A percentile compares a stretch with the other conserved stretches of the same genome.
Evolutionary conservation across 2,797 vertebrate species (phyloP).

Genomic region (Heterohyrax brucei): DNA sequence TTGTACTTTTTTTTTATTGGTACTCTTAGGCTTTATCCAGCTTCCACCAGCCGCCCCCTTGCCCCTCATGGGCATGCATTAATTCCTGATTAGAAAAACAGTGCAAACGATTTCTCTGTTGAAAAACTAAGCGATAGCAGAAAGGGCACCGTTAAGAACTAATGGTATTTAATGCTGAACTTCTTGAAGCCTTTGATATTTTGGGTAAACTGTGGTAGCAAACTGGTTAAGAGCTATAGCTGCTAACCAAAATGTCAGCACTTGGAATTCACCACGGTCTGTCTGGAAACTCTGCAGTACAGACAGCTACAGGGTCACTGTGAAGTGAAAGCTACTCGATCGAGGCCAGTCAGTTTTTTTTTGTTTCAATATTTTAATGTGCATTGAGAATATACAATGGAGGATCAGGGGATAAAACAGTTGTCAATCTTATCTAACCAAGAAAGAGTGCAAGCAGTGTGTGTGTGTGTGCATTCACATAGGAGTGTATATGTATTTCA

Average conservation of each 20-base stretch:
- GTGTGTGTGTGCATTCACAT: too few relatives aligned
- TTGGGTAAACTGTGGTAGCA: too few relatives aligned
- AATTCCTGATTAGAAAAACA: conserved; percentile 46
- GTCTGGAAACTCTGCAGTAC: too few relatives aligned
- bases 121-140: conserved; percentile 26
- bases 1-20: conserved; percentile 10
- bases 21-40: not conserved
- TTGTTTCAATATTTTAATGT: not conserved
- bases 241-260: too few relatives aligned
- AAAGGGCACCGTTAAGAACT: not conserved
- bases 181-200: not conserved
- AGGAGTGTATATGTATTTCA: not conserved
- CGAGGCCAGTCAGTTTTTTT: too few relatives aligned
- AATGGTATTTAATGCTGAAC: not conserved
- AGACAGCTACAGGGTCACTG: too few relatives aligned
- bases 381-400: not conserved
- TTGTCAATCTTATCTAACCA: not conserved
- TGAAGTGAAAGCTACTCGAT: too few relatives aligned
- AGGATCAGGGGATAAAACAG: not conserved
- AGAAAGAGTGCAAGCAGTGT: not conserved
- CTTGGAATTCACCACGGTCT: too few relatives aligned
- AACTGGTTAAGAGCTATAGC: too few relatives aligned
- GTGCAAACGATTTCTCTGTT: not conserved
- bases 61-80: not conserved
- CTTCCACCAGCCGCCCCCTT: too few relatives aligned